Evolutionary conservation across 1,140 invertebrate genomes (phyloP), one percentile per base, ranked within the genome.

Genomic region (Heliconius congener): DNA sequence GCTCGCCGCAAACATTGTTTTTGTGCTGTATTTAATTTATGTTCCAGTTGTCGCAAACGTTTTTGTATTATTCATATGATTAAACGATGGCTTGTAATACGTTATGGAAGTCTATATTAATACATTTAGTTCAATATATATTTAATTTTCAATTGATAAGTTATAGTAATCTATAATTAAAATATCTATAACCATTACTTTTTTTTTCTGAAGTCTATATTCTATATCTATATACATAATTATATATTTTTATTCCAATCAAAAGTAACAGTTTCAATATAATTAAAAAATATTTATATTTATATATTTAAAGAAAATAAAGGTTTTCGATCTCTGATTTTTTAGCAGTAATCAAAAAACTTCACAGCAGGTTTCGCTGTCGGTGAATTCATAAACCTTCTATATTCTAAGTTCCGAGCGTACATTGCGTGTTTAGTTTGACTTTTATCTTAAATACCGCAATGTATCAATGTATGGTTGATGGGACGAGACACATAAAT

Each of bases 1-100:
- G 87, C 87, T 90, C 90, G 87, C 93, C 91, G 90, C 91, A 93
- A 94, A 93, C 93, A 93, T 93, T 91, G 93, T 93, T 92, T 93
- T 93, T 94, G 86, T 93, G 71, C 73, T 79, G 81, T 87, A 19
- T 86, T 82, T 87, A 85, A 85, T 79, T 86, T 78, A 86, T 80
- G 76, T 77, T 42, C 85, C 85, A 90, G 88, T 72, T 80, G 74
- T 85, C 34, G 3, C 16, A 30, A 91, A 91, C 91, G 80, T 82
- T 88, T 37, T 87, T 77, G 46, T 52, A 8, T 60, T 8, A 73
- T n/a, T 42, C 19, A 2, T 42, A 46, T 73, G 8, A 60, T 60
- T 60, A 8, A 60, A 60, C 19, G 5, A 6, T 52, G 18, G 1
- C 18, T 16, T 50, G 16, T 50, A 42, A 9, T 42, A 42, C 11